Evolutionary conservation across 2,113 vertebrate species (phyloP).

Genomic region (Raja brachyura): DNA sequence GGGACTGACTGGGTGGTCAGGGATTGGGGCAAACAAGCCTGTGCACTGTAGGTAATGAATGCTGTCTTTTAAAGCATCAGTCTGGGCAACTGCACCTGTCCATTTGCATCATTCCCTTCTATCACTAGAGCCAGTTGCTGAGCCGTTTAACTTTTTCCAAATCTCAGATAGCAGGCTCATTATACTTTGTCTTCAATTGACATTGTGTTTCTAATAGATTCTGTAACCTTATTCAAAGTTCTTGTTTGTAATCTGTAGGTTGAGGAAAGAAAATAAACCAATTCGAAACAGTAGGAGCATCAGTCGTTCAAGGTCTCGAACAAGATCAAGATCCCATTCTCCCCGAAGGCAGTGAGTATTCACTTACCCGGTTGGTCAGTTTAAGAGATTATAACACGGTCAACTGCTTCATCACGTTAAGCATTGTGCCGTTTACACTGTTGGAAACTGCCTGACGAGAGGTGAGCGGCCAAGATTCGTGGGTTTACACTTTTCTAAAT

Average conservation of each 20-base stretch:
- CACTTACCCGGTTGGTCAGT: background rate
- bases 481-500: background rate
- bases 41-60: too few species aligned
- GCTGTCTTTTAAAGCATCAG: too few species aligned
- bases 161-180: too few species aligned
- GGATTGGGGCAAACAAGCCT: too few species aligned
- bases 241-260: slow-evolving; percentile 48
- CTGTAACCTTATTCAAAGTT: background rate
- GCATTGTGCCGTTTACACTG: background rate
- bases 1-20: too few species aligned
- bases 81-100: too few species aligned
- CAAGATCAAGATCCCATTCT: slow-evolving; percentile 76
- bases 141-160: too few species aligned
- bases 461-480: background rate
- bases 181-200: background rate
- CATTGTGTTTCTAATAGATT: background rate
- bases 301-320: slow-evolving; percentile 76
- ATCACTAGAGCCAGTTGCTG: too few species aligned
- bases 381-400: background rate
- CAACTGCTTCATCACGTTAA: background rate
- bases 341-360: slow-evolving; percentile 82
- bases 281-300: slow-evolving; percentile 82
- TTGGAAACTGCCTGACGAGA: background rate
- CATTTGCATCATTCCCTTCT: too few species aligned
- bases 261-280: slow-evolving; percentile 86